Conservation (phyloP, 1,140 invertebrate genomes). For the Zaprionus ghesquierei region DNA sequence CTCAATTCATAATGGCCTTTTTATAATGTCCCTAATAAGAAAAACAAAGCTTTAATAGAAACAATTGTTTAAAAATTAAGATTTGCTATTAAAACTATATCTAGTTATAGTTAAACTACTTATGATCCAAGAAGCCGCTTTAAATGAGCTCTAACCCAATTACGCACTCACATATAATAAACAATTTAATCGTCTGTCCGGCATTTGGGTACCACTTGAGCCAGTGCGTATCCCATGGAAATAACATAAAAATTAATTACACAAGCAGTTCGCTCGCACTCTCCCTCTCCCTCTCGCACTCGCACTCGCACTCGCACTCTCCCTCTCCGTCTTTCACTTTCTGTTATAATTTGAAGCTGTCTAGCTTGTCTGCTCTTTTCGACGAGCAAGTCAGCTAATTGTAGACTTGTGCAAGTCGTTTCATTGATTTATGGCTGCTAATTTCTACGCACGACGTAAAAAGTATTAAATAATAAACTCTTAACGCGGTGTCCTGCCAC, state of each 20-base stretch:
- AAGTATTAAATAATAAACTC: slow-evolving; percentile 80
- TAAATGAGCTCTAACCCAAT: background rate
- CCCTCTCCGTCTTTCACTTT: no score
- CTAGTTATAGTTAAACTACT: no score
- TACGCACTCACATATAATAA: background rate
- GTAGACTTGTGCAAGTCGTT: slow-evolving; percentile 75
- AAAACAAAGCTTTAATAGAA: no score
- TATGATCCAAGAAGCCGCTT: no score
- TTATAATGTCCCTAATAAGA: no score
- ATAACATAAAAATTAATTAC: slow-evolving; percentile 65
- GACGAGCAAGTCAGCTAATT: slow-evolving; percentile 55
- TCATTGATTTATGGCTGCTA: slow-evolving; percentile 77
- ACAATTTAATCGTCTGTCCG: slow-evolving; percentile 2
- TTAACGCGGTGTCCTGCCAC: slow-evolving; percentile 49
- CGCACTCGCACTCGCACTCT: no score
- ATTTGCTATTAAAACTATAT: no score
- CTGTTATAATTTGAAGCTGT: slow-evolving; percentile 57
- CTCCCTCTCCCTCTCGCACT: no score
- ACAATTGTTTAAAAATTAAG: no score
- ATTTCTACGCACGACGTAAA: slow-evolving; percentile 73
- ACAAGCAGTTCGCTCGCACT: no score
- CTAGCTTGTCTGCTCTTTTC: slow-evolving; percentile 11
- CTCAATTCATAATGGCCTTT: no score
- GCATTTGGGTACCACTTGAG: slow-evolving; percentile 14
- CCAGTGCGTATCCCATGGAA: slow-evolving; percentile 8